Evolutionary conservation across 64 coral and sea anemone species (phyloP), one percentile per base, ranked within the genome.

Genomic region (Porites lutea): DNA sequence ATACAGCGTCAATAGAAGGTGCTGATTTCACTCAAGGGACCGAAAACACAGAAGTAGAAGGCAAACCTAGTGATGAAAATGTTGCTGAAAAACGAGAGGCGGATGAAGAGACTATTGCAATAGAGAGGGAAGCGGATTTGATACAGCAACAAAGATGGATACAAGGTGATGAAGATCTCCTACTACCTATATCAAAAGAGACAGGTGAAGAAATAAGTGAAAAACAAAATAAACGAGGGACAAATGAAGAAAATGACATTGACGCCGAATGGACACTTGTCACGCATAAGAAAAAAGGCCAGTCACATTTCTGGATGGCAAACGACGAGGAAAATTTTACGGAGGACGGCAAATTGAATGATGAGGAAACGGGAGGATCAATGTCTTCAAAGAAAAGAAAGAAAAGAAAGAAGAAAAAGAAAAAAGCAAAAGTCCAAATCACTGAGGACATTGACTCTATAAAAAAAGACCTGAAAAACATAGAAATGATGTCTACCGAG

Each of bases 131-230:
- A 3, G 60, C 79, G 0, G 60, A 61, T 15, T n/a, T 45, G 8
- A 51, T 82, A 45, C 59, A 65, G 10, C 15, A 82, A 48, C 55
- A 82, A 65, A 82, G 79, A 51, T 18, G 60, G n/a, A 46, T 82
- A 62, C 59, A 65, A 60, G 79, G 79, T 48, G 79, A 82, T 15
- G 79, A 82, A 64, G 57, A 82, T 2, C 44, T 15, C 3, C 44
- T 82, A 8, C 3, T 4, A 18, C 10, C 7, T 21, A 72, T 65
- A 46, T 65, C 61, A 6, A 22, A n/a, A 44, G 2, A 6, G 15
- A 80, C 37, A 21, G 4, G n/a, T 48, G 22, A 62, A 2, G 8
- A 90, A 3, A 11, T 19, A 0, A 37, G 4, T 79, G 12, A 92
- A 51, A 61, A 71, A n/a, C 4, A 72, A 53, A 68, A 46, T 5